phyloP scores from a whole-genome alignment of 2,797 vertebrate species.

The Rhinoraja longicauda region DNA sequence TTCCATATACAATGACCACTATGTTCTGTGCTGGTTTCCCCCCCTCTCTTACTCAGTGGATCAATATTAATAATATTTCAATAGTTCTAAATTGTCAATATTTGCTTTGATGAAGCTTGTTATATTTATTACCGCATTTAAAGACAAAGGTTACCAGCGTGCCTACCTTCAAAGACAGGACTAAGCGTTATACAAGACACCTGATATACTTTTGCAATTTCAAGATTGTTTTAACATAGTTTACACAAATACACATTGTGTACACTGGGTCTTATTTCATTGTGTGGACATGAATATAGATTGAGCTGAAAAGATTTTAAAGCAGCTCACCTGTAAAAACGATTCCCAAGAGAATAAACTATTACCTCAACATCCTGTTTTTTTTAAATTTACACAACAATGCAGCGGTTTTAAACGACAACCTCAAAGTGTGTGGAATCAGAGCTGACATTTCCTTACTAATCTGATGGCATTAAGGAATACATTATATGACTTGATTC shows the following conservation, averaged over 20 bases:
- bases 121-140: neutral
- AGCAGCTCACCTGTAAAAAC: neutral
- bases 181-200: neutral
- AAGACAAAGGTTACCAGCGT: neutral
- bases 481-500: constrained; percentile 21
- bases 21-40: neutral
- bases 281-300: neutral
- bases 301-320: neutral
- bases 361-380: neutral
- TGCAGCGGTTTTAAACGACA: neutral
- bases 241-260: neutral
- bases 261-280: neutral
- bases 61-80: neutral
- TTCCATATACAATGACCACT: neutral
- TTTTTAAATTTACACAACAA: neutral
- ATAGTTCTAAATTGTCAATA: neutral
- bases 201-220: neutral
- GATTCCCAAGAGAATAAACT: neutral
- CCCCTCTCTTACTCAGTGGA: neutral
- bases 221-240: neutral
- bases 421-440: neutral
- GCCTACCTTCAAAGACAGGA: neutral
- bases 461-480: constrained; percentile 22
- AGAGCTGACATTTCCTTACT: constrained; percentile 18
- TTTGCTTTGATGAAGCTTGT: constrained; percentile 16